Conservation (phyloP, 1,140 invertebrate genomes). For the Lepidurus apus region DNA sequence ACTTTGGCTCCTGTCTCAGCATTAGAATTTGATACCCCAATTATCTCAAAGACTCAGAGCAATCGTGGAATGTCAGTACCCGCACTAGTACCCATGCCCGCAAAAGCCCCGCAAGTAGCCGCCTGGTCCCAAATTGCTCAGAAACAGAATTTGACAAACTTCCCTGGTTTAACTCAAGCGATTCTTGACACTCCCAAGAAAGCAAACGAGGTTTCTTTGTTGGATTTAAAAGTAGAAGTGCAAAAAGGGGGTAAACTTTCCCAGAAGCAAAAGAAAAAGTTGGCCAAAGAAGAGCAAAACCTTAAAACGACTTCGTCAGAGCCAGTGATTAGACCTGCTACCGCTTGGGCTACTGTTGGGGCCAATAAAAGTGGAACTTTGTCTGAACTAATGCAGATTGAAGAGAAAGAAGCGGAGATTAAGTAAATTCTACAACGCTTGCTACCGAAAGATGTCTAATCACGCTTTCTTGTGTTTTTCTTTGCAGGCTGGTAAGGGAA, state of each 20-base stretch:
- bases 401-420: neutral
- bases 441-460: neutral
- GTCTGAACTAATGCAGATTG: neutral
- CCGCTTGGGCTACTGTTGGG: neutral
- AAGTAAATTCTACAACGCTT: neutral
- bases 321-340: constrained; percentile 25
- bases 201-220: neutral
- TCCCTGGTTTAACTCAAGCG: neutral
- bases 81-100: neutral
- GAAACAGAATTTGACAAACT: neutral
- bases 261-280: constrained; percentile 3
- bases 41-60: neutral
- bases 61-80: neutral
- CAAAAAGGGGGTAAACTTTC: neutral
- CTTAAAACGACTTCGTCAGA: neutral
- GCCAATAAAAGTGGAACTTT: neutral
- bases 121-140: neutral
- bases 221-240: neutral
- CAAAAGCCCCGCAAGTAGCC: neutral
- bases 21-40: neutral
- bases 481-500: neutral
- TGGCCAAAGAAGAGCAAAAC: constrained; percentile 18
- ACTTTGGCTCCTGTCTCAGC: neutral
- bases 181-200: neutral
- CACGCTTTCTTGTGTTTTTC: neutral